phyloP scores from a whole-genome alignment of 1,140 invertebrate genomes.

The Pantala flavescens region DNA sequence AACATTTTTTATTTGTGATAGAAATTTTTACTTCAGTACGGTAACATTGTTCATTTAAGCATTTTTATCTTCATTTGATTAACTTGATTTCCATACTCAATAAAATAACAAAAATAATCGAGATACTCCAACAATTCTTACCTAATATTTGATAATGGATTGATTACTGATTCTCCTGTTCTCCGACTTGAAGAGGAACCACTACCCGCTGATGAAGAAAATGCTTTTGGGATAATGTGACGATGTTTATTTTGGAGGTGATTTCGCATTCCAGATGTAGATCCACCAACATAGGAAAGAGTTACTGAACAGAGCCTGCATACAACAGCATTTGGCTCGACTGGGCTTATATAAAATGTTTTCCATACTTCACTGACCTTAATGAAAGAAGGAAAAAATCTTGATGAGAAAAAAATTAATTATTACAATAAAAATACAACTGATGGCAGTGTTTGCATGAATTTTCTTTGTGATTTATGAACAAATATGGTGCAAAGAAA shows the following conservation, averaged over 20 bases:
- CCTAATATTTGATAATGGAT: neutral
- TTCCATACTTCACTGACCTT: conserved; percentile 15
- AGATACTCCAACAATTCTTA: too few species aligned
- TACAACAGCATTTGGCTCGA: conserved; percentile 9
- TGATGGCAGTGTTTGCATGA: too few species aligned
- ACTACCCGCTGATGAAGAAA: neutral
- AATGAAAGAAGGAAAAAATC: neutral
- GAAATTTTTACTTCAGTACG: too few species aligned
- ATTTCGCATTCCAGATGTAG: conserved; percentile 14
- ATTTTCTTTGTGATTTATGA: too few species aligned
- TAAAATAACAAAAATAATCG: too few species aligned
- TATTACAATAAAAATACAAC: too few species aligned
- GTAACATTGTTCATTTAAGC: too few species aligned
- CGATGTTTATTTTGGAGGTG: conserved; percentile 15
- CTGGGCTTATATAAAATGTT: conserved; percentile 10
- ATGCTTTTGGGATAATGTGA: neutral
- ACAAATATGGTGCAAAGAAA: too few species aligned
- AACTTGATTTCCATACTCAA: too few species aligned
- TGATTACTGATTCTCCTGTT: neutral
- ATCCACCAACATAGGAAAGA: conserved; percentile 8
- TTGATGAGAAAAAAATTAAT: too few species aligned
- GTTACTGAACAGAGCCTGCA: conserved; percentile 2
- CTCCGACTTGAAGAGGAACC: neutral
- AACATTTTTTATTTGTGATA: too few species aligned
- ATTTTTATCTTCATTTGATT: too few species aligned